A percentile compares a stretch with the other conserved stretches of the same genome.
phyloP scores from a whole-genome alignment of 2,113 vertebrate species.

The Lophochroa leadbeateri region DNA sequence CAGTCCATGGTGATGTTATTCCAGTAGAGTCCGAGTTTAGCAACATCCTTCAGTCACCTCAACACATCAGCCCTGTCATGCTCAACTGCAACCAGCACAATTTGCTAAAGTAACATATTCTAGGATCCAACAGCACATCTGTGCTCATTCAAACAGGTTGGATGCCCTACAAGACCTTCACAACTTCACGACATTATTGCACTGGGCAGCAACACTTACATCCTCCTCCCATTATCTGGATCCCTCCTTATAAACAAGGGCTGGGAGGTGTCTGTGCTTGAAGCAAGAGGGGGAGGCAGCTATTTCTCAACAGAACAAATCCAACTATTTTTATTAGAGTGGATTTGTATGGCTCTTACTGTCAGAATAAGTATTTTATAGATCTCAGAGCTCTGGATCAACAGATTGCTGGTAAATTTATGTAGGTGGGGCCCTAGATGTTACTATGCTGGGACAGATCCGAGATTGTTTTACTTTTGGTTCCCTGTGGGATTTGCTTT shows the following conservation, averaged over 20 bases:
- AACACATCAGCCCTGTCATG: neutral
- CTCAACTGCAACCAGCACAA: neutral
- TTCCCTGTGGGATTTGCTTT: neutral
- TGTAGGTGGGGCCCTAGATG: neutral
- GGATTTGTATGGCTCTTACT: neutral
- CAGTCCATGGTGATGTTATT: neutral
- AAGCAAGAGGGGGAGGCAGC: neutral
- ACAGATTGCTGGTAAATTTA: neutral
- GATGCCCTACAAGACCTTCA: neutral
- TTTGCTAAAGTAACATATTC: neutral
- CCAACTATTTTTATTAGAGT: neutral
- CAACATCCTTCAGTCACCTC: neutral
- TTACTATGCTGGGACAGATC: neutral
- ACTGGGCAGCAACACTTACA: neutral
- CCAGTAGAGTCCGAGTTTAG: neutral
- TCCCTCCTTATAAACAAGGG: neutral
- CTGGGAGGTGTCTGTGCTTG: neutral
- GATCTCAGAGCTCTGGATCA: neutral
- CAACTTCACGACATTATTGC: rapidly evolving
- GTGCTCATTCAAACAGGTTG: neutral
- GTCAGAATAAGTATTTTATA: conserved; percentile 2
- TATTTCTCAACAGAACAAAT: neutral
- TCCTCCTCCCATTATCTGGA: neutral
- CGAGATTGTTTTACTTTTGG: neutral
- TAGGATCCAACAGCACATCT: neutral